A percentile compares a stretch with the other conserved stretches of the same genome.
phyloP scores from a whole-genome alignment of 2,888 invertebrate genomes.

The Liodrosophila aerea region DNA sequence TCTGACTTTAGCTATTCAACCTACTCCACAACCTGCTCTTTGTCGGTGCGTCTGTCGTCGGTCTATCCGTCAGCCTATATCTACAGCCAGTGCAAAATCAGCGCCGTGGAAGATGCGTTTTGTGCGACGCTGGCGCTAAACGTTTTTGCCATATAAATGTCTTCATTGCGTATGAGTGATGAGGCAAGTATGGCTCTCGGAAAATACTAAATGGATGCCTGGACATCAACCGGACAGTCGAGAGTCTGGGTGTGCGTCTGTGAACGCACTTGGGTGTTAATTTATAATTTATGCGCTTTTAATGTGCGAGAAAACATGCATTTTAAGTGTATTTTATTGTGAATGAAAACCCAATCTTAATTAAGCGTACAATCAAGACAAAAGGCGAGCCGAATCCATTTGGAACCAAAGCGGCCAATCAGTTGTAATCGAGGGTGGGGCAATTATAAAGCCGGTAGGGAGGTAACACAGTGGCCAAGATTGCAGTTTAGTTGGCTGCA shows the following conservation, averaged over 20 bases:
- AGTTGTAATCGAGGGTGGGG: slow-evolving; percentile 39
- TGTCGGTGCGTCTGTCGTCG: slow-evolving; percentile 9
- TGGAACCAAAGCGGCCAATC: slow-evolving; percentile 5
- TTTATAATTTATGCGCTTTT: slow-evolving; percentile 77
- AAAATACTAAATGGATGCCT: slow-evolving; percentile 5
- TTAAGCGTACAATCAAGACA: slow-evolving; percentile 44
- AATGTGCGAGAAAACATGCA: slow-evolving; percentile 77
- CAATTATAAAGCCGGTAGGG: slow-evolving; percentile 39
- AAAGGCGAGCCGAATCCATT: slow-evolving; percentile 25
- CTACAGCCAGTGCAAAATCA: slow-evolving; percentile 14
- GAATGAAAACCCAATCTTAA: slow-evolving; percentile 71
- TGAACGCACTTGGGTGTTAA: slow-evolving; percentile 76
- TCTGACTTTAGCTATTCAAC: slow-evolving; percentile 21
- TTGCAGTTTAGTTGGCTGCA: slow-evolving; percentile 8
- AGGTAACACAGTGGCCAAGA: slow-evolving; percentile 7
- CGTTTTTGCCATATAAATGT: slow-evolving; percentile 77
- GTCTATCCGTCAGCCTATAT: slow-evolving; percentile 4
- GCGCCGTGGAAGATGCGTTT: slow-evolving; percentile 35
- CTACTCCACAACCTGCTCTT: slow-evolving; percentile 32
- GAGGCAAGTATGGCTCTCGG: slow-evolving; percentile 43
- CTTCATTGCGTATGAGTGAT: slow-evolving; percentile 78
- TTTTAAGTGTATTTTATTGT: slow-evolving; percentile 76
- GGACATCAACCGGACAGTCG: slow-evolving; percentile 2
- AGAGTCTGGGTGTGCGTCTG: slow-evolving; percentile 11
- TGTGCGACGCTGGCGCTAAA: slow-evolving; percentile 59